A percentile compares a stretch with the other conserved stretches of the same genome.
Evolutionary conservation across 2,113 vertebrate species (phyloP).

Genomic region (Burhinus oedicnemus): DNA sequence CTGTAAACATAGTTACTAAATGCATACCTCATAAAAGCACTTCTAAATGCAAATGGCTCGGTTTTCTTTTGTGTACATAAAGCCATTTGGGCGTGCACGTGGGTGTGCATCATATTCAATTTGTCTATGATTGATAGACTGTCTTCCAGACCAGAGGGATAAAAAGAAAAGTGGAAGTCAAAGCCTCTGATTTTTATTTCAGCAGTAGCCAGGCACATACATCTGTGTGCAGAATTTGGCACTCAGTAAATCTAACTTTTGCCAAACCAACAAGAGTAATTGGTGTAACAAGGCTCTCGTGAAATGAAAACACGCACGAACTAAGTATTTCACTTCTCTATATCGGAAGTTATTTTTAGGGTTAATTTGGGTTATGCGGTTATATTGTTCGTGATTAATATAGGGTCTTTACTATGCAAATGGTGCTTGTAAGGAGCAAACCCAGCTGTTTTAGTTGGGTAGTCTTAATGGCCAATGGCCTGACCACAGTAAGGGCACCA

Average conservation of each 20-base stretch:
- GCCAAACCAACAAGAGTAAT: slow-evolving; percentile 41
- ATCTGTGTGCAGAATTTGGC: slow-evolving; percentile 63
- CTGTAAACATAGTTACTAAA: slow-evolving; percentile 32
- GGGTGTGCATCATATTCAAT: slow-evolving; percentile 17
- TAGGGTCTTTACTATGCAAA: background rate
- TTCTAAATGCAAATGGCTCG: slow-evolving; percentile 24
- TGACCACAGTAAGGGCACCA: background rate
- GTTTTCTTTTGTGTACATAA: slow-evolving; percentile 1
- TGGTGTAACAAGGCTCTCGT: slow-evolving; percentile 40
- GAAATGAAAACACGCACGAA: slow-evolving; percentile 18
- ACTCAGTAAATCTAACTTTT: slow-evolving; percentile 12
- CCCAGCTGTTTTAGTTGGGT: background rate
- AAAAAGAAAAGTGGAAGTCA: slow-evolving; percentile 63
- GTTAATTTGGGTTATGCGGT: slow-evolving; percentile 29
- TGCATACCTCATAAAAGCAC: slow-evolving; percentile 42
- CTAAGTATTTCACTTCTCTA: background rate
- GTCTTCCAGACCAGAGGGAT: slow-evolving; percentile 46
- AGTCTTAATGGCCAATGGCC: background rate
- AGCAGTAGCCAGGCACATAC: slow-evolving; percentile 59
- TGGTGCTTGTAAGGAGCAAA: background rate
- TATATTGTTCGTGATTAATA: background rate
- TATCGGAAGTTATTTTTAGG: slow-evolving; percentile 43
- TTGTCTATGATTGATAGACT: slow-evolving; percentile 10
- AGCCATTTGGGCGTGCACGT: background rate
- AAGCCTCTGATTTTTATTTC: slow-evolving; percentile 73